Base-by-base conservation (phyloP, 2,888 invertebrate species). In the Heliconius ismenius region DNA sequence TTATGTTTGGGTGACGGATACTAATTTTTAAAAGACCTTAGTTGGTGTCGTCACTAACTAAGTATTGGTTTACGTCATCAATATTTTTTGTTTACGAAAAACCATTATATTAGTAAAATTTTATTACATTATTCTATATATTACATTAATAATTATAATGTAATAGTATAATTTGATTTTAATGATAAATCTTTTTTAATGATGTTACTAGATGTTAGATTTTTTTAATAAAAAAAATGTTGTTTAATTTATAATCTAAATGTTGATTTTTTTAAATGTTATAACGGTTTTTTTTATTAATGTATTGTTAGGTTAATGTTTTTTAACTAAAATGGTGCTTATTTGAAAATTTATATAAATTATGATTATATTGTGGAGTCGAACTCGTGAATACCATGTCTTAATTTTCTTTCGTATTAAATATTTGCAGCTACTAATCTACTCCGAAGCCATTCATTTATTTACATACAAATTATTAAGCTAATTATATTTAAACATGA, bases 221-320 rank as follows among this genome's bases (percentile, higher is more conserved):
- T 64, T 65, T 39, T n/a, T 28, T 32, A 15, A 49, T 63, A 3
- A 73, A 24, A 18, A 62, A 24, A 73, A 62, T 62, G 62, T 62
- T 43, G 43, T 62, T 58, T 32, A 28, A n/a, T 58, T 58, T 32
- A 24, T 63, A 62, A 26, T 62, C 7, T 73, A 62, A 62, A 73
- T 39, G 73, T 73, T 73, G 26, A 70, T 24, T 63, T 73, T 73
- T 28, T 18, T 10, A 7, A 73, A 63, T 73, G n/a, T 73, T 73
- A 73, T 28, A 62, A 43, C 62, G 32, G n/a, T 72, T 72, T 73
- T 26, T 73, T 73, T 60, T 1, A 73, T 39, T 21, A 4, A 28
- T 28, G 62, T 70, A 28, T 58, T 70, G 43, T 69, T 69, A 69
- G 49, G 18, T n/a, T 70, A 58, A 32, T 70, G 7, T 58, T 70